These are phyloP conservation scores for Germaria angustata DNA, from an alignment of 2,888 invertebrate species.

Conservation along the genomic window DNA sequence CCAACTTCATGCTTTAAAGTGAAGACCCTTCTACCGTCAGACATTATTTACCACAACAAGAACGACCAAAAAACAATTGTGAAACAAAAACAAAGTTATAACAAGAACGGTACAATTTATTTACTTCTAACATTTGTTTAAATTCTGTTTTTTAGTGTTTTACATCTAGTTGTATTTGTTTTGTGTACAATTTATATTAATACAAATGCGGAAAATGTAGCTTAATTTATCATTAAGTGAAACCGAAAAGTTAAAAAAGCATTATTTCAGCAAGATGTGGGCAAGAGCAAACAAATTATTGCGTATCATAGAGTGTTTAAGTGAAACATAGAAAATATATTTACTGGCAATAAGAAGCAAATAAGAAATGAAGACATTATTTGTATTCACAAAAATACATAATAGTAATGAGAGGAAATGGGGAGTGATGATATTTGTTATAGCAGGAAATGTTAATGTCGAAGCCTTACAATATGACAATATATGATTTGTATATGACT, in stretches of 20 bases:
- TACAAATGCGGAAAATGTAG: background rate
- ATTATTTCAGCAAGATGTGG: background rate
- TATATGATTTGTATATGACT: no score
- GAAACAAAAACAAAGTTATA: background rate
- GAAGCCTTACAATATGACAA: no score
- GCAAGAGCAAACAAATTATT: constrained; percentile 2
- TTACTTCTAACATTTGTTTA: constrained; percentile 31
- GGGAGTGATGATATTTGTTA: no score
- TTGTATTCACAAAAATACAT: no score
- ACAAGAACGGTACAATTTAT: constrained; percentile 27
- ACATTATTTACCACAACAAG: background rate
- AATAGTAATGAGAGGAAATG: no score
- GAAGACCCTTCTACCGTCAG: constrained; percentile 2
- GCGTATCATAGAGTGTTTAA: background rate
- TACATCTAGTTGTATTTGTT: background rate
- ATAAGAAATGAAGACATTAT: no score
- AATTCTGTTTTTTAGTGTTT: background rate
- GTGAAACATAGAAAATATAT: no score
- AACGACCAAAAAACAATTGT: background rate
- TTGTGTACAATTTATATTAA: background rate
- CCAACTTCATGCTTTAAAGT: background rate
- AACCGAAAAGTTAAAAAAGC: background rate
- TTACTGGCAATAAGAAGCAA: no score
- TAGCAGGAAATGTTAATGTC: no score
- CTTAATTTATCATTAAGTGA: background rate